These are phyloP conservation scores for Opisthograptis luteolata DNA, from an alignment of 2,888 invertebrate species.

Conservation along the genomic window DNA sequence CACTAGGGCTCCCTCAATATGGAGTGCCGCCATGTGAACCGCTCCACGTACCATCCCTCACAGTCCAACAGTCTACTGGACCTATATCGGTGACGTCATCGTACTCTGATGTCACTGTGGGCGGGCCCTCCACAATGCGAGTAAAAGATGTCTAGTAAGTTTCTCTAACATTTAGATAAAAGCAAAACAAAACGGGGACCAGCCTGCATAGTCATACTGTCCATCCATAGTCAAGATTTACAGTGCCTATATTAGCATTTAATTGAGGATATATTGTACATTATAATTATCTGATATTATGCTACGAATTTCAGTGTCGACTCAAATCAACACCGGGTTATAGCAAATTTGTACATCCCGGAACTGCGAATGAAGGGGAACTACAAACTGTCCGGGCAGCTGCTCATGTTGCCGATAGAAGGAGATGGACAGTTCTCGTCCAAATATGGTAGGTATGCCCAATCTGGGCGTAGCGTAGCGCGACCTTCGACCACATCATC, in stretches of 20 bases:
- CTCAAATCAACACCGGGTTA: slow-evolving; percentile 81
- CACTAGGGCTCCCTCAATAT: slow-evolving; percentile 85
- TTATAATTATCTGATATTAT: too few relatives aligned
- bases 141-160: slow-evolving; percentile 85
- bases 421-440: slow-evolving; percentile 87
- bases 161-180: too few relatives aligned
- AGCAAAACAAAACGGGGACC: too few relatives aligned
- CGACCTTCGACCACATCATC: too few relatives aligned
- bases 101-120: slow-evolving; percentile 85
- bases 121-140: slow-evolving; percentile 85
- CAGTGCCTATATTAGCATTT: too few relatives aligned
- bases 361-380: slow-evolving; percentile 85
- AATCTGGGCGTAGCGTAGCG: too few relatives aligned
- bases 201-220: too few relatives aligned
- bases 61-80: slow-evolving; percentile 85
- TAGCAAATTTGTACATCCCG: slow-evolving; percentile 86
- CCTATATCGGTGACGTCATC: slow-evolving; percentile 84
- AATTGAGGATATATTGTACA: too few relatives aligned
- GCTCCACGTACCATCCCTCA: slow-evolving; percentile 83
- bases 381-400: slow-evolving; percentile 87
- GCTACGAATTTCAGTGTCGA: slow-evolving; percentile 83
- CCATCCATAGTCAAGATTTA: too few relatives aligned
- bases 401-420: slow-evolving; percentile 89
- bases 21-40: slow-evolving; percentile 87
- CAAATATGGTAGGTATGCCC: slow-evolving; percentile 85